These are phyloP conservation scores for Cheilinus undulatus DNA, from an alignment of 2,113 vertebrate species.

Conservation along the genomic window DNA sequence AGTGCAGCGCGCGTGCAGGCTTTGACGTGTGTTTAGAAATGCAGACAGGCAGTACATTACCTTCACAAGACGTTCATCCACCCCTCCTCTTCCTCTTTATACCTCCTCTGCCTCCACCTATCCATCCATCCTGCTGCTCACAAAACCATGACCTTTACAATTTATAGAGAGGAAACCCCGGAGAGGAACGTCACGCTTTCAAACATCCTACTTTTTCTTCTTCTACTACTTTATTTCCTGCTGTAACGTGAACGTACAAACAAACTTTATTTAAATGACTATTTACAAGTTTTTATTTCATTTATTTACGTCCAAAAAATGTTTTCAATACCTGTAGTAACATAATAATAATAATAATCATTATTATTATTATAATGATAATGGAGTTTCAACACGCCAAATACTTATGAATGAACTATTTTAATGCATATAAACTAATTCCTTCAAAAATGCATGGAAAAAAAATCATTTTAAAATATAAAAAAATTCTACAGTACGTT, in stretches of 20 bases:
- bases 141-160: conserved; percentile 74
- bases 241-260: conserved; percentile 2
- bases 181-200: conserved; percentile 72
- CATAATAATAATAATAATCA: neutral
- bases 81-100: conserved; percentile 8
- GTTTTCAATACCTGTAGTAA: neutral
- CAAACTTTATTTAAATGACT: too few relatives aligned
- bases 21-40: conserved; percentile 23
- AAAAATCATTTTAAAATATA: too few relatives aligned
- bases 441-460: too few relatives aligned
- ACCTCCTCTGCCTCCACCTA: conserved; percentile 64
- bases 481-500: too few relatives aligned
- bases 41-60: conserved; percentile 56
- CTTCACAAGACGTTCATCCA: conserved; percentile 33
- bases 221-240: neutral
- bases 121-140: conserved; percentile 63
- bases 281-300: too few relatives aligned
- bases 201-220: conserved; percentile 38
- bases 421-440: too few relatives aligned
- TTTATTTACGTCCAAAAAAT: neutral
- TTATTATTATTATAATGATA: neutral
- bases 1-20: neutral
- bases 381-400: neutral
- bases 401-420: too few relatives aligned
- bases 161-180: conserved; percentile 80